Conservation (phyloP, 2,113 vertebrate species). For the Dromaius novaehollandiae region DNA sequence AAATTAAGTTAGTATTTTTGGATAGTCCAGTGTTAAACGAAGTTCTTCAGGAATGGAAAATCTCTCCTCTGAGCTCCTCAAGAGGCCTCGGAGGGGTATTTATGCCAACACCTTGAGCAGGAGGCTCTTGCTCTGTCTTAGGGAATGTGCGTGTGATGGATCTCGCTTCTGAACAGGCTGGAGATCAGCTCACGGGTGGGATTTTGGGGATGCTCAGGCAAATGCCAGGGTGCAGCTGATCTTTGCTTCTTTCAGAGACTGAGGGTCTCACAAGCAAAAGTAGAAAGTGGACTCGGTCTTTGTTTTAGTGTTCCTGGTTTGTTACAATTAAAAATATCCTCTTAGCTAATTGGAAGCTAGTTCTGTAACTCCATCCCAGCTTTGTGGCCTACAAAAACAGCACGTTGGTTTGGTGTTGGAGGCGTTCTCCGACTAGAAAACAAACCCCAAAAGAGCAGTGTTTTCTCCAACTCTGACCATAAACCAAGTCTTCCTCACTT, state of each 20-base stretch:
- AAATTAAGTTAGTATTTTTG: background rate
- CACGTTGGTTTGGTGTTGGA: rapidly evolving
- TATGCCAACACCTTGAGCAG: background rate
- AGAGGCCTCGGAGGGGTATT: conserved; percentile 8
- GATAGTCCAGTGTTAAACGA: conserved; percentile 10
- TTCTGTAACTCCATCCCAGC: background rate
- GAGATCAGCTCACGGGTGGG: background rate
- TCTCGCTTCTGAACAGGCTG: background rate
- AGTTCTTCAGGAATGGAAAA: conserved; percentile 6
- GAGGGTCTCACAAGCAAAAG: no score
- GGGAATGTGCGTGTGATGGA: background rate
- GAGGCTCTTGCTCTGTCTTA: background rate
- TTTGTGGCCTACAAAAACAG: rapidly evolving
- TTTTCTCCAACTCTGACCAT: rapidly evolving
- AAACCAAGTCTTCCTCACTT: rapidly evolving
- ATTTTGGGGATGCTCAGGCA: background rate
- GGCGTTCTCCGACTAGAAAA: rapidly evolving
- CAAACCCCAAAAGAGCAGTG: rapidly evolving
- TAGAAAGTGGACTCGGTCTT: background rate
- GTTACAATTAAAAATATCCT: background rate
- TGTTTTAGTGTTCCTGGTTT: background rate
- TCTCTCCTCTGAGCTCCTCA: conserved; percentile 6
- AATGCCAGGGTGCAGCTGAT: background rate
- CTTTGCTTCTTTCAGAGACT: no score
- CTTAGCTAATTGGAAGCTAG: background rate